Percentiles rank a stretch among this genome's conserved stretches.
Conservation (phyloP, 2,888 invertebrate species). For the Stenchaetothrips biformis region DNA sequence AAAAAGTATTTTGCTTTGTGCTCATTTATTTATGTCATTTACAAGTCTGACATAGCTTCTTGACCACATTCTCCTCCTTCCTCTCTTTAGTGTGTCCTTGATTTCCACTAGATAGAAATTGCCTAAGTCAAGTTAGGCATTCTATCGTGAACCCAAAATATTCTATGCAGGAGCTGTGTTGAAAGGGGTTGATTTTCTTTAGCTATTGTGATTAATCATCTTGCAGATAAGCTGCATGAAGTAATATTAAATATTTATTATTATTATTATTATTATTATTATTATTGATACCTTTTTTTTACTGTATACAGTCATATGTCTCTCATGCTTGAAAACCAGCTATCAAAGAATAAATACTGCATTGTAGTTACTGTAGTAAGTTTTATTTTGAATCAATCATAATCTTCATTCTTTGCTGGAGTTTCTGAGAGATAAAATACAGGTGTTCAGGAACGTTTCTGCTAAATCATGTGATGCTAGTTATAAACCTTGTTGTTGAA, state of each 20-base stretch:
- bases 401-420: neutral
- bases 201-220: conserved; percentile 5
- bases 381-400: neutral
- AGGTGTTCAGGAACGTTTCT: neutral
- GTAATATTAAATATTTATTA: conserved; percentile 10
- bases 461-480: conserved; percentile 20
- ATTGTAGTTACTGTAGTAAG: neutral
- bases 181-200: neutral
- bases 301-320: too few relatives aligned
- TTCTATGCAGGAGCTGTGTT: neutral
- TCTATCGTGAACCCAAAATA: neutral
- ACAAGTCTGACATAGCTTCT: neutral
- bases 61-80: neutral
- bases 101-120: neutral
- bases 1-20: neutral
- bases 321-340: too few relatives aligned
- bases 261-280: neutral
- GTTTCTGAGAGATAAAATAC: neutral
- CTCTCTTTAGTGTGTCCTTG: neutral
- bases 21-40: neutral
- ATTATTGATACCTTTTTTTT: neutral
- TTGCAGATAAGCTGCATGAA: neutral
- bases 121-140: neutral
- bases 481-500: neutral
- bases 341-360: neutral